These are phyloP conservation scores for Gastrophysa polygoni DNA, from an alignment of 2,888 invertebrate species.

Conservation along the genomic window DNA sequence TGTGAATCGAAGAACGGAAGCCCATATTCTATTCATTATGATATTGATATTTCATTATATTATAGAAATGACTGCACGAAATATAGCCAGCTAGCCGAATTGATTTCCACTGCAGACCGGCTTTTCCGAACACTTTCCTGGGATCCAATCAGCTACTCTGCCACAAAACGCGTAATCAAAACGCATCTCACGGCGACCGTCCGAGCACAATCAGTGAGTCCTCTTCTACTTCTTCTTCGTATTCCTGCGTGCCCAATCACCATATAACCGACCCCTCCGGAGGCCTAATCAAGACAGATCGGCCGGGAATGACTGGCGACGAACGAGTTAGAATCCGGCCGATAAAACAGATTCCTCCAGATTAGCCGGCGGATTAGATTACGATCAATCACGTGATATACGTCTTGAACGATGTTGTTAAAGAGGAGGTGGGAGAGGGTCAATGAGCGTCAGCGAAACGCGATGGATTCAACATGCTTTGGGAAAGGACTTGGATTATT, in stretches of 20 bases:
- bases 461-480: neutral
- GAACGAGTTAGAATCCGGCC: constrained; percentile 23
- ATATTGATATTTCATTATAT: too few relatives aligned
- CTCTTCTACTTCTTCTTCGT: neutral
- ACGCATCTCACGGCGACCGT: neutral
- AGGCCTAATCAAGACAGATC: neutral
- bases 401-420: neutral
- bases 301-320: neutral
- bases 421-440: neutral
- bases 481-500: neutral
- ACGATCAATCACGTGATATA: constrained; percentile 27
- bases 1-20: too few relatives aligned
- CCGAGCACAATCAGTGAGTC: neutral
- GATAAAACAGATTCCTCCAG: constrained; percentile 23
- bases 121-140: neutral
- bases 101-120: neutral
- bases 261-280: neutral
- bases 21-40: too few relatives aligned
- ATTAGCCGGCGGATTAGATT: constrained; percentile 31
- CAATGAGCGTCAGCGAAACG: neutral
- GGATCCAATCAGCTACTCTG: neutral
- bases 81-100: neutral
- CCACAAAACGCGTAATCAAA: neutral
- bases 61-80: too few relatives aligned
- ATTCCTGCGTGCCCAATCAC: neutral